Evolutionary conservation across 1,140 invertebrate genomes (phyloP), one percentile per base, ranked within the genome.

Genomic region (Physella acuta): DNA sequence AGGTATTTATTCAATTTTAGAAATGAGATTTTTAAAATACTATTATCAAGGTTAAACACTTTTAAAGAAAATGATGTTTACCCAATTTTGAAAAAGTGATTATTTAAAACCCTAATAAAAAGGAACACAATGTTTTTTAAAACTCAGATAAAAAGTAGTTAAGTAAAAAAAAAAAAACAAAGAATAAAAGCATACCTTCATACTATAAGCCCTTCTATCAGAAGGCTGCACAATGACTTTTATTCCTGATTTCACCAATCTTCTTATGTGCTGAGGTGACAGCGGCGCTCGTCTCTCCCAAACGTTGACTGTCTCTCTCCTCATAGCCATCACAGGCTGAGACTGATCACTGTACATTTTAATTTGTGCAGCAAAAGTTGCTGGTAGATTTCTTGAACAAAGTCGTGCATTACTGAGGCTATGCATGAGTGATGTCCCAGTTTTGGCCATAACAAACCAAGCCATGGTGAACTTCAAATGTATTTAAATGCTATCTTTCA

Each of bases 171-270:
- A n/a, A n/a, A n/a, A n/a, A n/a, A n/a, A 14, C 33, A 14, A n/a
- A 62, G 26, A 49, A 2, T 31, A n/a, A n/a, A 60, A 4, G 70
- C 77, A 76, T 67, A 90, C 92, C 88, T 96, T 93, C 88, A 97
- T 95, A 3, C 96, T 95, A 87, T 98, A 99, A 1, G 97, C 95
- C 56, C 98, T 87, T 75, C 97, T 87, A 84, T 99, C 99, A 36
- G 95, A 98, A 0, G 98, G 97, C 81, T 99, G 98, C 0, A 99
- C 95, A 17, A 99, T 91, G 28, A 99, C 96, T 85, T 94, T 95
- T 16, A 96, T 90, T 3, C 95, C 95, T 61, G 82, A 76, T 71
- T 91, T 87, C 11, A 94, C 91, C 59, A 99, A 84, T 75, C 92
- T 91, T 68, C 91, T 89, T 0, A 99, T 97, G 81, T 99, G 96